These are phyloP conservation scores for Triops longicaudatus DNA, from an alignment of 1,140 invertebrate genomes.

Conservation along the genomic window DNA sequence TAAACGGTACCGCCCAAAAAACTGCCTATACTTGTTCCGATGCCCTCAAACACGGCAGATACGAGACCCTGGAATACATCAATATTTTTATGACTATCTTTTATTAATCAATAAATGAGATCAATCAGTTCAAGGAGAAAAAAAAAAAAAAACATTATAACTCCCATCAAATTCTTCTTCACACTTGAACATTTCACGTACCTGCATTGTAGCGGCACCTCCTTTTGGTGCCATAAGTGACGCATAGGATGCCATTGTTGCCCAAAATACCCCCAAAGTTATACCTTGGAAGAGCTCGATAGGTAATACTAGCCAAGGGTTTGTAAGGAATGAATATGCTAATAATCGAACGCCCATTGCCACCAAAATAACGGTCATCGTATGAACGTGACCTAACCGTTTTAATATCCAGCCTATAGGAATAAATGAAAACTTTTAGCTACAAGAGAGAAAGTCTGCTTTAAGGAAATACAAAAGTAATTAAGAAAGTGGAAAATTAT, in stretches of 20 bases:
- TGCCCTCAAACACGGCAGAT: slow-evolving; percentile 74
- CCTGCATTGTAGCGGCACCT: slow-evolving; percentile 71
- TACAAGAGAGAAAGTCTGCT: not conserved
- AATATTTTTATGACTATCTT: too few relatives aligned
- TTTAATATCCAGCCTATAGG: slow-evolving; percentile 57
- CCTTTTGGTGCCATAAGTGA: slow-evolving; percentile 74
- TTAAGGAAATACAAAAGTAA: not conserved
- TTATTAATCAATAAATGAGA: too few relatives aligned
- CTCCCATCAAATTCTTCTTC: too few relatives aligned
- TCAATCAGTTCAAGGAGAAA: slow-evolving; percentile 31
- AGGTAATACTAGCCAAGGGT: slow-evolving; percentile 72
- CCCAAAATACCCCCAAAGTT: slow-evolving; percentile 80
- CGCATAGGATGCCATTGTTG: slow-evolving; percentile 75
- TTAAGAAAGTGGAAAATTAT: not conserved
- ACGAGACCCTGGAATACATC: slow-evolving; percentile 50
- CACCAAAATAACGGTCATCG: slow-evolving; percentile 71
- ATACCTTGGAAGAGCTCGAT: slow-evolving; percentile 79
- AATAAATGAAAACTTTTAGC: not conserved
- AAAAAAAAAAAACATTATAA: too few relatives aligned
- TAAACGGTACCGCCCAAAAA: slow-evolving; percentile 60
- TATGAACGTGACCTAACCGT: slow-evolving; percentile 69
- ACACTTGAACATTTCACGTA: slow-evolving; percentile 27
- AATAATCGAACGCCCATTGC: slow-evolving; percentile 66
- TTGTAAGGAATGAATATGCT: slow-evolving; percentile 66
- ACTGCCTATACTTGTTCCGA: slow-evolving; percentile 66